Evolutionary conservation across 1,140 invertebrate species (phyloP), one percentile per base, ranked within the genome.

Genomic region (Cydia pomonella): DNA sequence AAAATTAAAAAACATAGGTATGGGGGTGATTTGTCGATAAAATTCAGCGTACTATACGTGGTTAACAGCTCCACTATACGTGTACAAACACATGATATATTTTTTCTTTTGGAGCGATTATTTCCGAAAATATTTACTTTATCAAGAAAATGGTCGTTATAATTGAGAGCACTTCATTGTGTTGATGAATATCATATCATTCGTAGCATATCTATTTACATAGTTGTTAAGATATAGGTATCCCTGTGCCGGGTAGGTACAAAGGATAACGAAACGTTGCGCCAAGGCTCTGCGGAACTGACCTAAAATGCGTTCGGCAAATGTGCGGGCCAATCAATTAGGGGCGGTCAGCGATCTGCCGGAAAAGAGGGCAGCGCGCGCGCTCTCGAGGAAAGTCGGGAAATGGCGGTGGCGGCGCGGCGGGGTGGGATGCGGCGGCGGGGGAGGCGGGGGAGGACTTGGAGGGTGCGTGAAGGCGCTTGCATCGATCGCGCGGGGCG

Each of bases 261-360:
- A 69, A 33, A 69, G 64, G 64, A 69, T 69, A 33, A n/a, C 29
- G 16, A 33, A 86, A 80, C 79, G 78, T 81, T 84, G 84, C 87
- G 88, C 85, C 86, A 79, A 83, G 83, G 75, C 85, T 86, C 84
- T 92, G 87, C 90, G 85, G 82, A 85, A 85, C 84, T 91, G 90
- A 92, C 90, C 90, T 92, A 92, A 92, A 91, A 92, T 79, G 80
- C 87, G 89, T 90, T 90, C 87, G 88, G 87, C 89, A 91, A 92
- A 88, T 86, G 89, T 90, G 90, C 87, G 84, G 86, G 85, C 76
- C 87, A 91, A 92, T 91, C 89, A 92, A 92, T 92, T 92, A 92
- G 89, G 87, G 87, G 87, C 91, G 91, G 91, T 92, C 91, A 91
- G 89, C 91, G 88, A 87, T 92, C 90, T 84, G 87, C 80, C 83